Evolutionary conservation across 2,113 vertebrate species (phyloP).

Genomic region (Rostratula benghalensis): DNA sequence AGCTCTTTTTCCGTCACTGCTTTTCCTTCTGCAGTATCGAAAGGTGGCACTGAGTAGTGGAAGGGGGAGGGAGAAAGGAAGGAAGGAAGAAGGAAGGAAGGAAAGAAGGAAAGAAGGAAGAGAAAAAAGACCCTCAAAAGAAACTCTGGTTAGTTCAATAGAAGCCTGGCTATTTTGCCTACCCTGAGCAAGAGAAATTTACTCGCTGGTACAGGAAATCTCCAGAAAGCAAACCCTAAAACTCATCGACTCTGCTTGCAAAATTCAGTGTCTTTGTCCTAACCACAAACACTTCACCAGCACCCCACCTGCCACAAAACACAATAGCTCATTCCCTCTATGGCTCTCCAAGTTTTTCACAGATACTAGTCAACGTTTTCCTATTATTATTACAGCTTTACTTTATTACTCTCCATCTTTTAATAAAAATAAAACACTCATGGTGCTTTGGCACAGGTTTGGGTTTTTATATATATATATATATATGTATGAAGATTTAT

Average conservation of each 20-base stretch:
- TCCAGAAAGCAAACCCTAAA: constrained; percentile 42
- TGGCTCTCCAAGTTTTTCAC: constrained; percentile 30
- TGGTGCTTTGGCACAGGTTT: background rate
- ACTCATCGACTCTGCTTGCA: constrained; percentile 18
- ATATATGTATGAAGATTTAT: background rate
- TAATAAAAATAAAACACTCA: constrained; percentile 30
- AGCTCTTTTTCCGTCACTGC: background rate
- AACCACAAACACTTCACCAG: constrained; percentile 58
- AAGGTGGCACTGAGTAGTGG: background rate
- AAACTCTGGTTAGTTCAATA: background rate
- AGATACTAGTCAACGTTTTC: constrained; percentile 47
- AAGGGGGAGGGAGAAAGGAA: background rate
- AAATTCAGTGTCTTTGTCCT: constrained; percentile 45
- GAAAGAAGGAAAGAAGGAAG: too few relatives aligned
- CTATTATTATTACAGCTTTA: constrained; percentile 42
- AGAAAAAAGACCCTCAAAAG: background rate
- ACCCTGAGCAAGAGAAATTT: background rate
- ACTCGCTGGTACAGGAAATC: background rate
- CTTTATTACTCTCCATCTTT: constrained; percentile 43
- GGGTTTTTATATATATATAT: background rate
- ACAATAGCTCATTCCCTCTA: constrained; percentile 42
- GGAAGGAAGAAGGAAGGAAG: too few relatives aligned
- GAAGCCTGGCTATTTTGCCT: background rate
- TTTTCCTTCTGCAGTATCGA: background rate
- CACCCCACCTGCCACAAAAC: constrained; percentile 36